Evolutionary conservation across 2,113 vertebrate genomes (phyloP), one percentile per base, ranked within the genome.

Genomic region (Martes martes): DNA sequence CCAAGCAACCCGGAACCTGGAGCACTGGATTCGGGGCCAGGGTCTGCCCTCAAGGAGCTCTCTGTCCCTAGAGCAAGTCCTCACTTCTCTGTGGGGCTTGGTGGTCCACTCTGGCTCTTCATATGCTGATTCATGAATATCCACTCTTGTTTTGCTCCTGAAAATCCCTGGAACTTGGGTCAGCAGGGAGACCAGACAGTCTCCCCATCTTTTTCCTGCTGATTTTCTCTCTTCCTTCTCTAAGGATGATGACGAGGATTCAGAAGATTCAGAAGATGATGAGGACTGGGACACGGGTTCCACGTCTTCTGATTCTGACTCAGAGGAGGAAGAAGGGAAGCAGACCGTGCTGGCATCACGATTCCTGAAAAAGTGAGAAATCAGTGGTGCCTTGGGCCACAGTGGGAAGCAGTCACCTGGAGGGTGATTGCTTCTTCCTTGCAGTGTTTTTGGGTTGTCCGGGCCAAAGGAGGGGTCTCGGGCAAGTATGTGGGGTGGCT

Each of bases 291-390:
- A 99, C 45, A 99, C 99, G 0, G 99, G 99, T 52, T 98, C 99
- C 0, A 99, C 99, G 0, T 99, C 98, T 91, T 99, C 99, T 18
- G 99, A 98, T 86, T 99, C 99, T 0, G 99, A 99, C 81, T 99
- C 99, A 1, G 99, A 99, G 47, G 99, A 99, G 6, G 99, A 99
- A 0, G 99, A 99, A 6, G 99, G 97, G 52, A 99, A 99, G 90
- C 98, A 98, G 18, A 97, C 98, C 0, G 99, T 99, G 0, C 96
- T 99, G 92, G 99, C 99, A 33, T 95, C 98, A 13, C 99, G 98
- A 94, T 99, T 99, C 98, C 99, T 99, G 90, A 99, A 99, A 94
- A 99, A 99, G 99, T 99, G 92, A 98, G 99, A 83, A 52, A 59
- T 73, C 16, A 18, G 1, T 19, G n/a, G 85, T 47, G 13, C 9